phyloP scores from a whole-genome alignment of 2,113 vertebrate genomes.

The Myiozetetes cayanensis region DNA sequence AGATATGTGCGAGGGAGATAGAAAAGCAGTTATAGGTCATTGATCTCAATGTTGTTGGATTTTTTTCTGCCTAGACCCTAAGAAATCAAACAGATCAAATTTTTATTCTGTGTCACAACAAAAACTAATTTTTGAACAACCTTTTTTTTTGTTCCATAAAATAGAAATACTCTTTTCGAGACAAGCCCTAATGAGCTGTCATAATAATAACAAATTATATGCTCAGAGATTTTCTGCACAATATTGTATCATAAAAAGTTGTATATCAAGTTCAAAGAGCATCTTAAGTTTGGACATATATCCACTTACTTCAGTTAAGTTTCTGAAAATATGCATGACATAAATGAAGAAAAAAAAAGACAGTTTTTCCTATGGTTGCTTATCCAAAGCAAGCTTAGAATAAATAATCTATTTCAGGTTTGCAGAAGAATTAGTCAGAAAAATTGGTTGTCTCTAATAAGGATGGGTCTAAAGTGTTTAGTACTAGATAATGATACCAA shows the following conservation, averaged over 20 bases:
- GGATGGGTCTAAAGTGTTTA: not conserved
- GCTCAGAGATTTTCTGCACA: not conserved
- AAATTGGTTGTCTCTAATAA: not conserved
- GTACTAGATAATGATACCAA: not conserved
- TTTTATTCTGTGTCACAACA: not conserved
- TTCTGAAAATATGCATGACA: not conserved
- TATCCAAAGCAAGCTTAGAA: not conserved
- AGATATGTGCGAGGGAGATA: not conserved
- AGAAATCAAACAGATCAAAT: not conserved
- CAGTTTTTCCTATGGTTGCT: fast-evolving
- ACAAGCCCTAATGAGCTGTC: not conserved
- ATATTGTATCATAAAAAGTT: not conserved
- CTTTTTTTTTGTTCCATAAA: not conserved
- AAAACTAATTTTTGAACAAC: not conserved
- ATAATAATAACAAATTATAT: not conserved
- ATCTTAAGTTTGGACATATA: not conserved
- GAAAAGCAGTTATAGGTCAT: not conserved
- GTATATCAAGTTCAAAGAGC: not conserved
- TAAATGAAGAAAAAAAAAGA: not conserved
- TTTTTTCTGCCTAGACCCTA: not conserved
- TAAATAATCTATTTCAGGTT: not conserved
- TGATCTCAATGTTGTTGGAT: fast-evolving
- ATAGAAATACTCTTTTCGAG: not conserved
- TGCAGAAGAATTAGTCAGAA: not conserved
- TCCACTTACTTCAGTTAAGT: not conserved